A percentile compares a stretch with the other conserved stretches of the same genome.
Evolutionary conservation across 2,113 vertebrate species (phyloP).

Genomic region (Galemys pyrenaicus): DNA sequence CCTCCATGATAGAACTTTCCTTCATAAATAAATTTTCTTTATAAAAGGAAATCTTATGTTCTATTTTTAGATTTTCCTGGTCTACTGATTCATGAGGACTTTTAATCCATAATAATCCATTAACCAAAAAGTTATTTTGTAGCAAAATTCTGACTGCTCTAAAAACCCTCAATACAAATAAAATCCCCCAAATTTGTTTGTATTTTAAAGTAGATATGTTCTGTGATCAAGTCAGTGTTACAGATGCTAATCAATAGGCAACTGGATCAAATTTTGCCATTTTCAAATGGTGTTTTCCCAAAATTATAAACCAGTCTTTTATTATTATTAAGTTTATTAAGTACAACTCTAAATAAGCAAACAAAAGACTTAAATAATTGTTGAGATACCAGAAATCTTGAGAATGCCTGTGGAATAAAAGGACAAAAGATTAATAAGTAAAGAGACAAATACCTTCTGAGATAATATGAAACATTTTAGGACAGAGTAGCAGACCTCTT

Average conservation of each 20-base stretch:
- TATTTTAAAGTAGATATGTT: background rate
- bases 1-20: background rate
- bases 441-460: background rate
- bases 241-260: background rate
- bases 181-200: background rate
- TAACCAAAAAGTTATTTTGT: background rate
- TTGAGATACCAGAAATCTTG: background rate
- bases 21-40: background rate
- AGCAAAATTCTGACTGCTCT: background rate
- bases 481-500: background rate
- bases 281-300: background rate
- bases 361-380: background rate
- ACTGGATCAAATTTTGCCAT: background rate
- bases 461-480: constrained; percentile 49
- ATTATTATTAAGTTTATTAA: background rate
- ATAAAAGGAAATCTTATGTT: background rate
- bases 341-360: background rate
- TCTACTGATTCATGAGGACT: background rate
- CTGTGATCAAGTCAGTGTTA: background rate
- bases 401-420: background rate
- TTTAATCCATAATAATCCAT: background rate
- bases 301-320: background rate
- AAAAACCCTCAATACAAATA: background rate
- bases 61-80: background rate
- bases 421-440: background rate